Evolutionary conservation across 1,140 invertebrate genomes (phyloP), one percentile per base, ranked within the genome.

Genomic region (Rhysida immarginata): DNA sequence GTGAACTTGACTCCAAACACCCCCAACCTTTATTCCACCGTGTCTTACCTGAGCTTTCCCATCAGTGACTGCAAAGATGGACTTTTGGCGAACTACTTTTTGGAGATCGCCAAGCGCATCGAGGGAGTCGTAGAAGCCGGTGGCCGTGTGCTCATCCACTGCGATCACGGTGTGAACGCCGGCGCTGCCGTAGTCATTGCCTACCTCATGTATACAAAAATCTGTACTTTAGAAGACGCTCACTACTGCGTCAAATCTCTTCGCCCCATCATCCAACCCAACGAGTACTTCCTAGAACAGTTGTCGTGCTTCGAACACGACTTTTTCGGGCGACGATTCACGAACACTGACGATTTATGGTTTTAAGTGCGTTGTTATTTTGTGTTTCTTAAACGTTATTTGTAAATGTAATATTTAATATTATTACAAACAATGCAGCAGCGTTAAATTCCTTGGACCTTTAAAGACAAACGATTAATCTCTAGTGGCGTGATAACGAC

Each of bases 201-300:
- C 18, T 62, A 62, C 25, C 52, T 68, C 35, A 68, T 68, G 66
- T 26, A 61, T 26, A 49, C 60, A 43, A 58, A 60, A 14, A 43
- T 48, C 11, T 66, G 64, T 53, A 65, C 66, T 20, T 59, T 68
- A 27, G 66, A 66, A 44, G 66, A 68, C 58, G 66, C 65, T 23
- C 68, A 64, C 58, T 67, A 66, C 53, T 67, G 66, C 51, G 64
- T 67, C 11, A 64, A 62, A 44, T 59, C 64, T 14, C 59, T 64
- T 24, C 58, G 65, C 26, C 61, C 66, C n/a, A 61, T 65, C 44
- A 61, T 65, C 29, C 65, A 68, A 50, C 64, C 64, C 0, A 59
- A 58, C 41, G 51, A 55, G 20, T 27, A 54, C 21, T 59, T 62
- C 26, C 58, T 68, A 20, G 55, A 60, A 21, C 58, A 64, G 53